Evolutionary conservation across 2,888 invertebrate genomes (phyloP).

Genomic region (Nomada fabriciana): DNA sequence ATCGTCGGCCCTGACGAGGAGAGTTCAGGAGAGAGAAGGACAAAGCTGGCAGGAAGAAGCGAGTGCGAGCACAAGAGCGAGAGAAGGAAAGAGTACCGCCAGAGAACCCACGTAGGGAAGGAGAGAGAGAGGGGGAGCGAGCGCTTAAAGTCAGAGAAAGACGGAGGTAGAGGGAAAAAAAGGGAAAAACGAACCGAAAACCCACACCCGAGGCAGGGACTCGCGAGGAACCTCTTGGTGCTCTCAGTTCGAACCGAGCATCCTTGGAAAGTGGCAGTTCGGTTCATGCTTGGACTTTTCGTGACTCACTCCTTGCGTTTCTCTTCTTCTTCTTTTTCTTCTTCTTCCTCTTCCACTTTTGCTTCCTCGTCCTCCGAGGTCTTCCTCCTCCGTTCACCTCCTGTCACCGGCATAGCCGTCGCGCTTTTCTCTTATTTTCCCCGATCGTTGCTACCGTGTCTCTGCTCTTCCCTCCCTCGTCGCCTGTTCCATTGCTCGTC

Average conservation of each 20-base stretch:
- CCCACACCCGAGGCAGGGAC: slow-evolving; percentile 81
- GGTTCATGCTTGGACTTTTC: slow-evolving; percentile 65
- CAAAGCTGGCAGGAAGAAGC: slow-evolving; percentile 11
- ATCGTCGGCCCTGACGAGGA: slow-evolving; percentile 77
- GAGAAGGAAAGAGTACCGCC: slow-evolving; percentile 46
- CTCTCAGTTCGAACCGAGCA: slow-evolving; percentile 83
- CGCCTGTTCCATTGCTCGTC: not conserved
- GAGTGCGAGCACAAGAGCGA: slow-evolving; percentile 22
- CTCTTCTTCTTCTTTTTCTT: slow-evolving; percentile 16
- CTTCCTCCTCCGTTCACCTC: slow-evolving; percentile 2
- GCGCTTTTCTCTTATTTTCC: not conserved
- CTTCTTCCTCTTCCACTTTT: slow-evolving; percentile 19
- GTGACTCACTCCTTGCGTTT: slow-evolving; percentile 51
- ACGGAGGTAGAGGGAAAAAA: slow-evolving; percentile 74
- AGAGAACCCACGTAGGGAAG: slow-evolving; percentile 59
- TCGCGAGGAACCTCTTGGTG: slow-evolving; percentile 78
- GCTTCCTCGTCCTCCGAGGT: not conserved
- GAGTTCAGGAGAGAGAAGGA: slow-evolving; percentile 43
- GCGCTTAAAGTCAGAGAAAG: slow-evolving; percentile 37
- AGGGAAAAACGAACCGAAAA: slow-evolving; percentile 81
- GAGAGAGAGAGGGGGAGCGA: slow-evolving; percentile 54
- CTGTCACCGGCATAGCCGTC: not conserved
- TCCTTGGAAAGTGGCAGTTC: slow-evolving; percentile 83
- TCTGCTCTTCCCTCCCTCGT: not conserved
- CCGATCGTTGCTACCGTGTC: not conserved